Evolutionary conservation across 2,888 invertebrate genomes (phyloP), one percentile per base, ranked within the genome.

Genomic region (Scaptomyza polygonia): DNA sequence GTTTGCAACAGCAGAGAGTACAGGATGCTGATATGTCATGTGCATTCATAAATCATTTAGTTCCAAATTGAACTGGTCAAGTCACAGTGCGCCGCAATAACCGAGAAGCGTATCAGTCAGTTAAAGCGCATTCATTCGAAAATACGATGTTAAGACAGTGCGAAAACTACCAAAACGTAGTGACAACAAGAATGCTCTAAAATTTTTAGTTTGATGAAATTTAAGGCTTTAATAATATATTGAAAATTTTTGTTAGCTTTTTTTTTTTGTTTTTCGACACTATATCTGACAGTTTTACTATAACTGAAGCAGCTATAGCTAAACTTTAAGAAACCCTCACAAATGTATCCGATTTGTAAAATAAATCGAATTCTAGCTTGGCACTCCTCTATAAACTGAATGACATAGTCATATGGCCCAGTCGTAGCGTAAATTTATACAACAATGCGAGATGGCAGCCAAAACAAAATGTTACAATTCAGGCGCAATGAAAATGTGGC

Each of bases 11-110:
- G 63, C 59, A 75, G 77, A 73, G 69, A 75, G 58, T 62, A 68
- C 89, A 86, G 90, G 91, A 91, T 89, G 86, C 86, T 83, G 88
- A 89, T 90, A 90, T 86, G 87, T 83, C 88, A 83, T 81, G 77
- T 80, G 83, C 79, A 89, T 90, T 79, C 88, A 90, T 90, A 90
- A 91, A 90, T 90, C 90, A 90, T 89, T 87, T 66, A 9, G 9
- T 76, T 68, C 76, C 56, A 86, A 89, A 89, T 89, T 86, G 85
- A 80, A 74, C 77, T 53, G 58, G 48, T 53, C 64, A 74, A 85
- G 67, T 67, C 72, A 62, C 44, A 70, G 62, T 51, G 40, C 61
- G 49, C 56, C 70, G 53, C 40, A 69, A 64, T 34, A 69, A 44
- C 39, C 62, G 55, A 62, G 72, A 52, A 75, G 52, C 62, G 67